phyloP scores from a whole-genome alignment of 30 jellyfish, hydroid and myxozoan genomes.

The Aurelia sp. region DNA sequence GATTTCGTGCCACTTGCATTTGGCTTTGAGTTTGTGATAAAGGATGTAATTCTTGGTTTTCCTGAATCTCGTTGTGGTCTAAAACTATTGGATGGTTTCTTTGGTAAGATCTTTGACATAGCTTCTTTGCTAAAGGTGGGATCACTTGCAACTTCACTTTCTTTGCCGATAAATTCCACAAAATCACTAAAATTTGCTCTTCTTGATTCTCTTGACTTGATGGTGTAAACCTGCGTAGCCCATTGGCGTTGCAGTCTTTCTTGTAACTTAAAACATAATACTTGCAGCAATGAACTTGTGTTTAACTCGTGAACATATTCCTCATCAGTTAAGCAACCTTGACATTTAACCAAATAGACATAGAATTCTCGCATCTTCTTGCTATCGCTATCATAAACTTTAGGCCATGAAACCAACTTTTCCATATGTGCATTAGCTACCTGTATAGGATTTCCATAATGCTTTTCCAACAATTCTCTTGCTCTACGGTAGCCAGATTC shows the following conservation, averaged over 20 bases:
- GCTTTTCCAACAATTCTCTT: conserved; percentile 55
- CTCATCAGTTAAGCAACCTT: conserved; percentile 55
- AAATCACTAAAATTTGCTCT: conserved; percentile 41
- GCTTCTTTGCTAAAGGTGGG: conserved; percentile 58
- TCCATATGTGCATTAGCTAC: conserved; percentile 53
- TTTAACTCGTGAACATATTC: conserved; percentile 35
- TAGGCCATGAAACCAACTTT: too few species aligned
- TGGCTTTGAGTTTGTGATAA: neutral
- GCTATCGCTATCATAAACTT: too few species aligned
- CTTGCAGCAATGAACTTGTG: conserved; percentile 45
- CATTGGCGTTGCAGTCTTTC: conserved; percentile 42
- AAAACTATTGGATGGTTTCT: conserved; percentile 29
- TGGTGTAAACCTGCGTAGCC: conserved; percentile 53
- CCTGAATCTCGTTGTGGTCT: conserved; percentile 31
- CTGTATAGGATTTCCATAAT: conserved; percentile 50
- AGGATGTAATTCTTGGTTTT: conserved; percentile 26
- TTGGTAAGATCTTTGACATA: conserved; percentile 38
- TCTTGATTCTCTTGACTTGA: conserved; percentile 51
- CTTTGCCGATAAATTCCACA: conserved; percentile 40
- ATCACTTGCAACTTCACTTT: conserved; percentile 46
- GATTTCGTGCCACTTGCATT: conserved; percentile 8
- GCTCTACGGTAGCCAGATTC: conserved; percentile 44
- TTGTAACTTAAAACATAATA: conserved; percentile 28
- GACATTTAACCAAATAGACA: conserved; percentile 52
- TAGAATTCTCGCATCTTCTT: too few species aligned